Conservation (phyloP, 2,888 invertebrate species). For the Cryptocephalus primarius region DNA sequence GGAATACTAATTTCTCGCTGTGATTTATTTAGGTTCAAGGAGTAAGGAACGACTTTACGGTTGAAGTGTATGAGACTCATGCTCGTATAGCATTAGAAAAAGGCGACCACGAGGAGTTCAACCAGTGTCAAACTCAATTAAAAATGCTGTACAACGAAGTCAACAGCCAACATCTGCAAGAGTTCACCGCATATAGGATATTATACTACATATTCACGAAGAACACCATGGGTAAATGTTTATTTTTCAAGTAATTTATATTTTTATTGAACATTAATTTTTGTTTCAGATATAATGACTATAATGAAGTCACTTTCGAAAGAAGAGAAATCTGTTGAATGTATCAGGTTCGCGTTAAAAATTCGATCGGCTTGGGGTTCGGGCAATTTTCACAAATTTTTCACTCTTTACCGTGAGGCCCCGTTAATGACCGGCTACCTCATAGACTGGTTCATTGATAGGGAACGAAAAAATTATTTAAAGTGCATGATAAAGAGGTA, state of each 20-base stretch:
- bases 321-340: conserved; percentile 69
- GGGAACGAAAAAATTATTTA: conserved; percentile 86
- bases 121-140: conserved; percentile 98
- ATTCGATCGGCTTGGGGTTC: conserved; percentile 89
- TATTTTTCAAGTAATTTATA: background rate
- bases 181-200: conserved; percentile 94
- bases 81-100: conserved; percentile 95
- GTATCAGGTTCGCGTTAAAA: conserved; percentile 75
- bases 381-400: conserved; percentile 87
- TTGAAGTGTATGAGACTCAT: conserved; percentile 98
- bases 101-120: conserved; percentile 98
- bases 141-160: conserved; percentile 85
- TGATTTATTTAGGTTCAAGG: conserved; percentile 71
- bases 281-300: conserved; percentile 79
- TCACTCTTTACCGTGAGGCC: conserved; percentile 77
- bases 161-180: conserved; percentile 64
- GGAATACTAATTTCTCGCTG: conserved; percentile 1
- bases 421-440: conserved; percentile 95
- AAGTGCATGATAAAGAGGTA: conserved; percentile 95
- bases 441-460: conserved; percentile 95
- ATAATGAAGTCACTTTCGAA: conserved; percentile 70
- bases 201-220: conserved; percentile 97
- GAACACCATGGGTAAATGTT: conserved; percentile 76
- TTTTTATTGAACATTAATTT: conserved; percentile 5
- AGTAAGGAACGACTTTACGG: conserved; percentile 85